These are phyloP conservation scores for Autographa pulchrina DNA, from an alignment of 2,888 invertebrate genomes.

Conservation along the genomic window DNA sequence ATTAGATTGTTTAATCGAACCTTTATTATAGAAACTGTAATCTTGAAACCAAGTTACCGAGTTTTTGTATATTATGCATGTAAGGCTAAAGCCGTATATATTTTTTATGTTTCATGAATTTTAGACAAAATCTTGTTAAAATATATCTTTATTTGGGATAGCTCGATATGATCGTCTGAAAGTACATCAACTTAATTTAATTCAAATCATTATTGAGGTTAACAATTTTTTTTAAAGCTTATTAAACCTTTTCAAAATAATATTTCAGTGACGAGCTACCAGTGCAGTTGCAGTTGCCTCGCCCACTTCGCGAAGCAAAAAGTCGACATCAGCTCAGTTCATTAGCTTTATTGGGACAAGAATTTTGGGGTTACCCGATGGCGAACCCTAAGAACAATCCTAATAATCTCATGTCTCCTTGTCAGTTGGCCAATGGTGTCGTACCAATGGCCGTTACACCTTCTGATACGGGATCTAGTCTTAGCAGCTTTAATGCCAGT, in stretches of 20 bases:
- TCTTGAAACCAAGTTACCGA: too few relatives aligned
- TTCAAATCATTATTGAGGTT: too few relatives aligned
- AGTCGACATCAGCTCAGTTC: constrained; percentile 97
- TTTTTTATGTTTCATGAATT: too few relatives aligned
- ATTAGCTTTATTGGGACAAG: constrained; percentile 96
- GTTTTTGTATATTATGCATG: too few relatives aligned
- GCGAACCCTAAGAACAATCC: constrained; percentile 91
- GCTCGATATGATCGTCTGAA: too few relatives aligned
- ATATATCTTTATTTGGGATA: too few relatives aligned
- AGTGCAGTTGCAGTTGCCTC: constrained; percentile 95
- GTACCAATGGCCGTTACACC: constrained; percentile 88
- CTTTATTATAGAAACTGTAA: too few relatives aligned
- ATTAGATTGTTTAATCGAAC: too few relatives aligned
- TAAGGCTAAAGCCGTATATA: too few relatives aligned
- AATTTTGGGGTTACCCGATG: constrained; percentile 95
- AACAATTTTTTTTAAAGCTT: too few relatives aligned
- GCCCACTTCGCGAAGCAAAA: constrained; percentile 95
- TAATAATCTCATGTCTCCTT: constrained; percentile 79
- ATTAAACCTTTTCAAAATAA: constrained; percentile 2
- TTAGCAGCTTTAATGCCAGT: constrained; percentile 93
- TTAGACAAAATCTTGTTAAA: too few relatives aligned
- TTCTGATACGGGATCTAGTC: constrained; percentile 92
- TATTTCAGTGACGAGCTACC: constrained; percentile 96
- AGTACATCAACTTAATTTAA: too few relatives aligned
- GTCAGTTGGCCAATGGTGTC: constrained; percentile 78